Percentiles rank a stretch among this genome's conserved stretches.
Evolutionary conservation across 2,888 invertebrate genomes (phyloP).

Genomic region (Nomada ferruginata): DNA sequence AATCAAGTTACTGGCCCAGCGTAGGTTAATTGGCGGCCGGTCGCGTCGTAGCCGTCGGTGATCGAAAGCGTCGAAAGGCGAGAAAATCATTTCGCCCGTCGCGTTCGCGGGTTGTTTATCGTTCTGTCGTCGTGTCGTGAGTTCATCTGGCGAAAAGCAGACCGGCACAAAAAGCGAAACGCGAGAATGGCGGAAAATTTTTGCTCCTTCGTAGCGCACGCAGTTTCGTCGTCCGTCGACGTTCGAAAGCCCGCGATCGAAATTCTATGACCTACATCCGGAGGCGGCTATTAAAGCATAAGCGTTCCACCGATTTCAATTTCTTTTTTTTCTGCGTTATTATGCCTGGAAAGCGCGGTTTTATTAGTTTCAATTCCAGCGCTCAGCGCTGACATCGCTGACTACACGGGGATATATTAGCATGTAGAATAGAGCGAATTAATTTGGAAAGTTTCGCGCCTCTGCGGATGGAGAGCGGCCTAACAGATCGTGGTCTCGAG

Average conservation of each 20-base stretch:
- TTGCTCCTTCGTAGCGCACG: constrained; percentile 6
- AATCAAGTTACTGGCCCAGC: constrained; percentile 22
- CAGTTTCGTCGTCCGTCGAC: constrained; percentile 43
- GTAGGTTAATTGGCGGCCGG: constrained; percentile 25
- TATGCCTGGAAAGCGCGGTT: constrained; percentile 47
- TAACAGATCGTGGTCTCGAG: constrained; percentile 1
- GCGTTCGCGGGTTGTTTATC: constrained; percentile 9
- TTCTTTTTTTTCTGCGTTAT: constrained; percentile 32
- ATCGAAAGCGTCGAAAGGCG: constrained; percentile 16
- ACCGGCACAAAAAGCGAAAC: neutral
- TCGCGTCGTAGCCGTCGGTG: neutral
- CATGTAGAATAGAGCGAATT: constrained; percentile 45
- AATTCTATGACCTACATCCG: constrained; percentile 54
- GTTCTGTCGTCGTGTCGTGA: neutral
- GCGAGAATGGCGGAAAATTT: neutral
- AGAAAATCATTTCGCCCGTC: constrained; percentile 10
- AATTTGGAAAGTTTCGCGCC: constrained; percentile 49
- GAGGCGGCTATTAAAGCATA: constrained; percentile 44
- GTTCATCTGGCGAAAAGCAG: neutral
- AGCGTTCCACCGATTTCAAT: constrained; percentile 47
- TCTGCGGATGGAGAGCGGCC: constrained; percentile 20
- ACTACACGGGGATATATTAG: constrained; percentile 51
- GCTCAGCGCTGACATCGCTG: constrained; percentile 36
- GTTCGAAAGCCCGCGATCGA: constrained; percentile 39
- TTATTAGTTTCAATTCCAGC: constrained; percentile 49